phyloP scores from a whole-genome alignment of 1,140 invertebrate genomes.

The Ptiloglossa arizonensis region DNA sequence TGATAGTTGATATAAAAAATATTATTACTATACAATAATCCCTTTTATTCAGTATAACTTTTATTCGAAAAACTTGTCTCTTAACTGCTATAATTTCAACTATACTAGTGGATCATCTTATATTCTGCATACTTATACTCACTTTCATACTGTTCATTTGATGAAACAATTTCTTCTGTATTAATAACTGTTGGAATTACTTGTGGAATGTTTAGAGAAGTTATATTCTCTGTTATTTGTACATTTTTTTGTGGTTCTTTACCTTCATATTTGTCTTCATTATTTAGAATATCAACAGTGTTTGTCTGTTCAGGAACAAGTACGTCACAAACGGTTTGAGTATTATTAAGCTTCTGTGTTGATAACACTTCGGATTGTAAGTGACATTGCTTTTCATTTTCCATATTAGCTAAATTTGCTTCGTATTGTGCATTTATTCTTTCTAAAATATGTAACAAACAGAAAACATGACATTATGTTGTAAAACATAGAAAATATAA shows the following conservation, averaged over 20 bases:
- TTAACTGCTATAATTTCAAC: too few relatives aligned
- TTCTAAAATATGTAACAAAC: slow-evolving; percentile 57
- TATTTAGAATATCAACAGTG: slow-evolving; percentile 26
- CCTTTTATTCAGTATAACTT: too few relatives aligned
- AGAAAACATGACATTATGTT: slow-evolving; percentile 22
- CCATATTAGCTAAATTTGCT: slow-evolving; percentile 74
- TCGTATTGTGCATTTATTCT: slow-evolving; percentile 68
- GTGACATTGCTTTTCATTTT: slow-evolving; percentile 73
- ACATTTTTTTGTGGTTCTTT: neutral
- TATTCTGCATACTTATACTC: neutral
- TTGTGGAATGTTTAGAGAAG: slow-evolving; percentile 3
- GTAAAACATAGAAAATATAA: slow-evolving; percentile 72
- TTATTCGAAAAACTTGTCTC: too few relatives aligned
- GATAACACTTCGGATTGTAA: slow-evolving; percentile 48
- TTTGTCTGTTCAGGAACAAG: neutral
- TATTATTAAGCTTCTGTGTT: slow-evolving; percentile 21
- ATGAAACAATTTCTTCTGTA: slow-evolving; percentile 12
- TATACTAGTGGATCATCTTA: too few relatives aligned
- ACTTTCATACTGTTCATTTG: slow-evolving; percentile 5
- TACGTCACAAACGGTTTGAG: neutral
- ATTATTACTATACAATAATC: too few relatives aligned
- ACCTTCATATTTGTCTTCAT: slow-evolving; percentile 23
- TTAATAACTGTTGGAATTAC: neutral
- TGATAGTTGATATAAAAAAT: too few relatives aligned
- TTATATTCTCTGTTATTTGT: neutral